Evolutionary conservation across 2,113 vertebrate species (phyloP).

Genomic region (Bufo bufo): DNA sequence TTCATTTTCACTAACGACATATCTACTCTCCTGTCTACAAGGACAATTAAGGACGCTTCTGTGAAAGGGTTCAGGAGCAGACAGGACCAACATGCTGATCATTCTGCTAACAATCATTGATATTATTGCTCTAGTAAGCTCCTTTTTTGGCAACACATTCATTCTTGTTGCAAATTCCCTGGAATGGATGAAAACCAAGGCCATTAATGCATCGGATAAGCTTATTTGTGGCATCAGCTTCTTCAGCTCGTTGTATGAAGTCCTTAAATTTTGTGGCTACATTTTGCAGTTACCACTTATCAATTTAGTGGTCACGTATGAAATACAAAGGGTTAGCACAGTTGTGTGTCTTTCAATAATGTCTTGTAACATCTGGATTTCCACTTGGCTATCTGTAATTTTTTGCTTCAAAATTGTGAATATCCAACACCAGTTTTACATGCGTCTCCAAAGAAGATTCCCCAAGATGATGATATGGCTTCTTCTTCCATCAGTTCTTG

Average conservation of each 20-base stretch:
- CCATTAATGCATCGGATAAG: neutral
- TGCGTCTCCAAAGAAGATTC: slow-evolving; percentile 11
- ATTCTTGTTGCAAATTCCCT: neutral
- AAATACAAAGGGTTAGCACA: neutral
- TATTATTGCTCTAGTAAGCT: too few species aligned
- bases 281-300: neutral
- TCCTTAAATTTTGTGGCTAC: neutral
- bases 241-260: neutral
- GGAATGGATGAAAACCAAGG: neutral
- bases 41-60: too few species aligned
- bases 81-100: neutral
- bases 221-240: slow-evolving; percentile 13
- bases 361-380: neutral
- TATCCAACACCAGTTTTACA: neutral
- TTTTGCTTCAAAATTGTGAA: slow-evolving; percentile 16
- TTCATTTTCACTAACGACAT: too few species aligned
- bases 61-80: neutral
- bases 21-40: too few species aligned
- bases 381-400: neutral
- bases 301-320: neutral
- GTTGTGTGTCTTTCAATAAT: neutral
- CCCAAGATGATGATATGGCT: neutral
- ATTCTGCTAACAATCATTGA: neutral
- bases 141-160: neutral
- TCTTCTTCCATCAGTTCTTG: neutral